Base-by-base conservation (phyloP, 2,797 vertebrate species). In the Fistularia commersonii region DNA sequence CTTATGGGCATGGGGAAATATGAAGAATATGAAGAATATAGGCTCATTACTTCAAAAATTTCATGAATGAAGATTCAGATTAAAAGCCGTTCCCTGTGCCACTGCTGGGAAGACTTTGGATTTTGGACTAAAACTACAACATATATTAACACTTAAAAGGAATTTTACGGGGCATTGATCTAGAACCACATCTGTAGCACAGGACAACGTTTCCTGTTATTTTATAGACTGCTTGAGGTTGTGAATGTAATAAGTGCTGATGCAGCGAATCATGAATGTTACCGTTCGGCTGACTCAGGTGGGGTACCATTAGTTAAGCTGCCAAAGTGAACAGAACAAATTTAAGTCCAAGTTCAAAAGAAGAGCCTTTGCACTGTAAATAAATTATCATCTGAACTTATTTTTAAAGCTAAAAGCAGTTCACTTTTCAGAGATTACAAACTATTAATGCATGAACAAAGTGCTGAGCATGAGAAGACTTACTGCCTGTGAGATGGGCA, bases 281-380 rank as follows among this genome's bases (percentile, higher is more conserved):
- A 64, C 35, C 9, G 14, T 70, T 67, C 12, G 23, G 77, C 77
- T 83, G 80, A 80, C 70, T 81, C 76, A 76, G 74, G 67, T 59
- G 56, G 36, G 14, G 35, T 64, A 60, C 44, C 68, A 80, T 79
- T 68, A 67, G 48, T 72, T 75, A 60, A 71, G 56, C 60, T 54
- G 54, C 57, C 23, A 43, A 59, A 48, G 23, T 23, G 8, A 56
- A 64, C 42, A 45, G 48, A 55, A 40, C 1, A 6, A 36, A 63
- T 50, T 61, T 23, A 23, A 36, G 41, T 53, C 60, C 32, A 57
- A 10, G 10, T 51, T 64, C 51, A 62, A 52, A 42, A 59, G 37
- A 23, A n/a, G 35, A 52, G 38, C 32, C 37, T 41, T 11, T 8
- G 2, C 32, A 3, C 7, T n/a, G 23, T 54, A 44, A 44, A 55